Conservation (phyloP, 2,797 vertebrate species). For the Acrocephalus scirpaceus region DNA sequence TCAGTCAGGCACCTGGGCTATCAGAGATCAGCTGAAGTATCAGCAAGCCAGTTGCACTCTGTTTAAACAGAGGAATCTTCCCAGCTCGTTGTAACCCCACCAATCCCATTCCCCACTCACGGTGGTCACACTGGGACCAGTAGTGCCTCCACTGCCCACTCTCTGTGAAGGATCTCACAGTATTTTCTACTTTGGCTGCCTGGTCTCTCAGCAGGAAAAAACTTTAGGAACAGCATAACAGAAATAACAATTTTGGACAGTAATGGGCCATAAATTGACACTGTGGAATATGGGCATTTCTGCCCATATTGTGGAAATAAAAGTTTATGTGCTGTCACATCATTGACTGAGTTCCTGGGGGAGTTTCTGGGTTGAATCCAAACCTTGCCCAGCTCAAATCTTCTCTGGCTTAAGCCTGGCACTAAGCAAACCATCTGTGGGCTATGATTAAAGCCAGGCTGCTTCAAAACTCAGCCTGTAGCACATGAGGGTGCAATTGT, state of each 20-base stretch:
- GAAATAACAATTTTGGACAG: not conserved
- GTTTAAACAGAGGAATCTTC: not conserved
- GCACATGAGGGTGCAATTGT: not conserved
- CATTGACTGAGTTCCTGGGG: not conserved
- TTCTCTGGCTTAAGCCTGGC: not conserved
- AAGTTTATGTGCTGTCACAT: not conserved
- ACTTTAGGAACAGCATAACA: not conserved
- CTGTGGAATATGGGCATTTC: not conserved
- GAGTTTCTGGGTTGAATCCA: not conserved
- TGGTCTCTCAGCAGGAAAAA: not conserved
- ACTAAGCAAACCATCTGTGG: not conserved
- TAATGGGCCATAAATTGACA: not conserved
- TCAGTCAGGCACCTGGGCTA: not conserved
- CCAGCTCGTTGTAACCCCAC: not conserved
- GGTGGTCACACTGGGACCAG: not conserved
- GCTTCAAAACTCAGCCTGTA: not conserved
- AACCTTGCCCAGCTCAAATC: not conserved
- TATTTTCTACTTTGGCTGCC: not conserved
- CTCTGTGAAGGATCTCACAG: not conserved
- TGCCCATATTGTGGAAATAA: not conserved
- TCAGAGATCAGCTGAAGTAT: not conserved
- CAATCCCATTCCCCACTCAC: not conserved
- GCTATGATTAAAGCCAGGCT: not conserved
- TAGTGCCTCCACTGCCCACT: fast-evolving
- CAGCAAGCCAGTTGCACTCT: not conserved